Base-by-base conservation (phyloP, 2,797 vertebrate species). In the Enteromius unitaeniatus region DNA sequence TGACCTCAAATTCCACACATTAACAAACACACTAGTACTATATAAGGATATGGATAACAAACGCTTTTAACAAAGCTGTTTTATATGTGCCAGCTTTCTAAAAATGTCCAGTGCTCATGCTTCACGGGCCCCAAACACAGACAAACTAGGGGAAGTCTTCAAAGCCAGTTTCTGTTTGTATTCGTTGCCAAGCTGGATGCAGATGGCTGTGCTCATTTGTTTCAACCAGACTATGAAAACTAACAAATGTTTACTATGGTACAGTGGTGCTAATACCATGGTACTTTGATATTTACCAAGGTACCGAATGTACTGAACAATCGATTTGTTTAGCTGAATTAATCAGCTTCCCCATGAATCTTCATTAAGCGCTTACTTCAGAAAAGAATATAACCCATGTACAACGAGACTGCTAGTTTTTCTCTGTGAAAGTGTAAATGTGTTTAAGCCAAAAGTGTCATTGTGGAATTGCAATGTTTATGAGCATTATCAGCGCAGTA, bases 31-130 rank as follows among this genome's bases (percentile, higher is more conserved):
- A 79, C 85, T 62, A 81, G 9, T 9, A n/a, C 83, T 88, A 55
- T 87, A 81, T 64, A 68, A 87, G 86, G 81, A 88, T 77, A 82
- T 73, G 78, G 78, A 87, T 85, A 84, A 85, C 68, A 83, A 84
- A 84, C 84, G 75, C 84, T 89, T 68, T 69, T 68, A 69, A 67
- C 49, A 84, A 90, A 88, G 89, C 86, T 82, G 78, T 51, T 83
- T 84, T 85, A 86, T 78, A 87, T 42, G 28, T 70, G 73, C 81
- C 55, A 84, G 58, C 67, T 37, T 83, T 86, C 68, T 51, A 81
- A 91, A 90, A 84, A 78, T 87, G 47, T 79, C 40, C 87, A 90
- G 85, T 89, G 85, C 90, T 79, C 72, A 80, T 62, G 17, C 64
- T 62, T 62, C 31, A 76, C 58, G 84, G 83, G 79, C 86, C 83